A percentile compares a stretch with the other conserved stretches of the same genome.
These are phyloP conservation scores for Hypolimnas misippus DNA, from an alignment of 2,888 invertebrate species.

Conservation along the genomic window DNA sequence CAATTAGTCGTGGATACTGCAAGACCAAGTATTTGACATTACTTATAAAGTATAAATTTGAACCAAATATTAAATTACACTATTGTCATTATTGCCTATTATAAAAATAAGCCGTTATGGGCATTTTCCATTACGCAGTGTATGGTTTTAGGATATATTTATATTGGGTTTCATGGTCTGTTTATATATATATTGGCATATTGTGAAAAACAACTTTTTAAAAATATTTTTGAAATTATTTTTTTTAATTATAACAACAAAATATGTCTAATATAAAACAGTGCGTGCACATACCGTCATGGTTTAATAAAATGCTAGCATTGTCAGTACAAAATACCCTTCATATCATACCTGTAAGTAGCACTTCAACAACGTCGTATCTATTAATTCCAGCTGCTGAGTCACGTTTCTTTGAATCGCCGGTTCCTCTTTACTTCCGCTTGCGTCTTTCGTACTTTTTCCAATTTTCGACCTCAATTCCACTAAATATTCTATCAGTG, in stretches of 20 bases:
- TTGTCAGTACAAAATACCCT: not conserved
- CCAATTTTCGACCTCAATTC: slow-evolving; percentile 87
- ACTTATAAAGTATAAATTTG: no score
- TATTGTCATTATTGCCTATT: no score
- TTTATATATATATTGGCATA: no score
- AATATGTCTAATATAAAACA: no score
- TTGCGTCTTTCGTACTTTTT: slow-evolving; percentile 57
- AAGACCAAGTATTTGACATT: no score
- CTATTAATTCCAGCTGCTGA: slow-evolving; percentile 92
- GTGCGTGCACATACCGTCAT: not conserved
- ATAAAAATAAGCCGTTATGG: no score
- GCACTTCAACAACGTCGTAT: slow-evolving; percentile 98
- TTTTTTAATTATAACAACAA: not conserved
- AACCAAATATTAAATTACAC: no score
- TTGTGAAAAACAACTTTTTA: not conserved
- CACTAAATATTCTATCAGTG: slow-evolving; percentile 95
- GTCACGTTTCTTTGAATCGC: slow-evolving; percentile 61
- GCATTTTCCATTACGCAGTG: no score
- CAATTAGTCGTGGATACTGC: not conserved
- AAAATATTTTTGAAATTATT: not conserved
- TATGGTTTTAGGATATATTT: no score
- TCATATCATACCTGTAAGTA: slow-evolving; percentile 93
- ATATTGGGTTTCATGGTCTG: no score
- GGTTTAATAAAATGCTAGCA: not conserved
- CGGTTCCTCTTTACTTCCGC: slow-evolving; percentile 47